Conservation (phyloP, 2,797 vertebrate genomes). For the Lutjanus campechanus region DNA sequence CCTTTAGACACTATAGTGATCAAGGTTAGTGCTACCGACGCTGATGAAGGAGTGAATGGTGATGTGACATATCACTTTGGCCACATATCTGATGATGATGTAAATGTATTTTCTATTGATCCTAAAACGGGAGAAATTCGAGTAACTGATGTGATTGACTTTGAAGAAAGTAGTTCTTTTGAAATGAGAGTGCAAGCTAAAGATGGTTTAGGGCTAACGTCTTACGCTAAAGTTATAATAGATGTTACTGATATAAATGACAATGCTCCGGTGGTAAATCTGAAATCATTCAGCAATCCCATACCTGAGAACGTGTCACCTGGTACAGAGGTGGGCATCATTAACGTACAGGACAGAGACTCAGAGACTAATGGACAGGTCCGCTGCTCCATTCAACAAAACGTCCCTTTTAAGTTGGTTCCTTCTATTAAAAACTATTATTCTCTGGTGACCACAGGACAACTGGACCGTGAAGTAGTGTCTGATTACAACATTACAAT, state of each 20-base stretch:
- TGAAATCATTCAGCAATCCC: not conserved
- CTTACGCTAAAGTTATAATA: constrained; percentile 27
- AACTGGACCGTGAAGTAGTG: constrained; percentile 74
- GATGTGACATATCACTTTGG: no score
- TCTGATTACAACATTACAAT: no score
- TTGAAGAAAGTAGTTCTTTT: fast-evolving
- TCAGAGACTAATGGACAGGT: not conserved
- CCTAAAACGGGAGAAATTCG: no score
- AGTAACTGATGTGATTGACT: no score
- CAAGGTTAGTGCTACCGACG: no score
- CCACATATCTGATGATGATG: no score
- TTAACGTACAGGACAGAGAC: constrained; percentile 11
- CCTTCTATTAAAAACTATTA: constrained; percentile 62
- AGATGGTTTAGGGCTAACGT: no score
- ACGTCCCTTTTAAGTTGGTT: constrained; percentile 79
- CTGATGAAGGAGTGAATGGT: no score
- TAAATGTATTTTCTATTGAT: no score
- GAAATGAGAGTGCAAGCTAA: no score
- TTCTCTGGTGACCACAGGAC: no score
- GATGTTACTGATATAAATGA: constrained; percentile 83
- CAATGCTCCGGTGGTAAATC: constrained; percentile 31
- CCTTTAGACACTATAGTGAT: constrained; percentile 6
- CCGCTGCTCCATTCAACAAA: constrained; percentile 19
- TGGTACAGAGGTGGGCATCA: constrained; percentile 60
- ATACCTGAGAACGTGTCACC: constrained; percentile 26